phyloP scores from a whole-genome alignment of 2,113 vertebrate species.

The Crotalus helleri region DNA sequence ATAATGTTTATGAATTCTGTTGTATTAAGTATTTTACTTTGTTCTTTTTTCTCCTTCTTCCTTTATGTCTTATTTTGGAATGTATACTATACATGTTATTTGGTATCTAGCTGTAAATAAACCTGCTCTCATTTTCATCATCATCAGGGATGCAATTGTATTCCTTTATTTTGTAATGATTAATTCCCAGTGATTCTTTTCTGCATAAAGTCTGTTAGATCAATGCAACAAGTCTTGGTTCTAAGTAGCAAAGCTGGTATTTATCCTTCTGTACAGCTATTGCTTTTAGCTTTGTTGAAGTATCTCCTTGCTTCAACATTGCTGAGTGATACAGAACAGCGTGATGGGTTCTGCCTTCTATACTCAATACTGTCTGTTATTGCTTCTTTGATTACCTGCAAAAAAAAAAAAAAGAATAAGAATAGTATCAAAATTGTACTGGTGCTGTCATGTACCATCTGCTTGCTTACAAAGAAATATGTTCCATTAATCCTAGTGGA shows the following conservation, averaged over 20 bases:
- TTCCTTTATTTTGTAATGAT: not conserved
- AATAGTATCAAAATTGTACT: accelerated
- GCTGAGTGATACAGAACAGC: constrained; percentile 78
- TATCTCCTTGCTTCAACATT: constrained; percentile 81
- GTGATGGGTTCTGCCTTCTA: constrained; percentile 81
- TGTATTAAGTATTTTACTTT: not conserved
- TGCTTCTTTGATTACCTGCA: constrained; percentile 87
- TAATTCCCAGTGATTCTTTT: not conserved
- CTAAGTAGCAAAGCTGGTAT: accelerated
- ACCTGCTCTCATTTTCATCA: not conserved
- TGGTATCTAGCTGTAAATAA: not conserved
- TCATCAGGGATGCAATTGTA: accelerated
- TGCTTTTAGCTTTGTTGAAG: constrained; percentile 72
- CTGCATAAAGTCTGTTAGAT: not conserved
- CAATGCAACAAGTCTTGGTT: constrained; percentile 33
- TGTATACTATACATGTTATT: not conserved
- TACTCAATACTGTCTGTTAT: constrained; percentile 85
- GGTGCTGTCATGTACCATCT: not conserved
- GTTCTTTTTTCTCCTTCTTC: not conserved
- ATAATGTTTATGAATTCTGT: not conserved
- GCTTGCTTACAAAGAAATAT: not conserved
- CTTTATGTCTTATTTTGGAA: not conserved
- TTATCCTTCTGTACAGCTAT: constrained; percentile 57
- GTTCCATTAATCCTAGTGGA: not conserved
- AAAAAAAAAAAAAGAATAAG: constrained; percentile 22